Conservation (phyloP, 1,140 invertebrate species). For the Zaprionus camerounensis region DNA sequence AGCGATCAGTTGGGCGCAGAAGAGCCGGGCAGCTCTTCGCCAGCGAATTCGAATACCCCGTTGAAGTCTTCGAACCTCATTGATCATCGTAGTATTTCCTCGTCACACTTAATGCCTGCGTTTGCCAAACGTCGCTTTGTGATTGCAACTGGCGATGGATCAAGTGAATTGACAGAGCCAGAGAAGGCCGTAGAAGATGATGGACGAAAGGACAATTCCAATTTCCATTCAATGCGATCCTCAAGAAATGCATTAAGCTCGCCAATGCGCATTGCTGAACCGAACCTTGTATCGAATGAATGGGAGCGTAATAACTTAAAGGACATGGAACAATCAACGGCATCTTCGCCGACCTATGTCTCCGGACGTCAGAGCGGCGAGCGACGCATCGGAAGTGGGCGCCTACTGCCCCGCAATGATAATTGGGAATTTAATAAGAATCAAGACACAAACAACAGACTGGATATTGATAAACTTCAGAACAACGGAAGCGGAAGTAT, state of each 20-base stretch:
- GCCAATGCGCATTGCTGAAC: not conserved
- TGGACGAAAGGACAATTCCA: slow-evolving; percentile 5
- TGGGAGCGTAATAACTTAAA: slow-evolving; percentile 34
- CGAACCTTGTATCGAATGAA: not conserved
- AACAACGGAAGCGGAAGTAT: slow-evolving; percentile 21
- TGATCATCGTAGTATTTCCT: slow-evolving; percentile 82
- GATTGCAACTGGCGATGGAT: slow-evolving; percentile 19
- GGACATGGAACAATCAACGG: slow-evolving; percentile 35
- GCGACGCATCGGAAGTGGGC: slow-evolving; percentile 89
- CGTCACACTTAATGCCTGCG: slow-evolving; percentile 83
- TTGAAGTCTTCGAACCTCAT: slow-evolving; percentile 59
- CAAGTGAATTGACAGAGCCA: slow-evolving; percentile 26
- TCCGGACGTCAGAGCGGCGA: slow-evolving; percentile 15
- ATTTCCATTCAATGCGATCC: slow-evolving; percentile 12
- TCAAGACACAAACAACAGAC: slow-evolving; percentile 41
- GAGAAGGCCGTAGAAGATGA: slow-evolving; percentile 18
- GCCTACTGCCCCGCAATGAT: slow-evolving; percentile 88
- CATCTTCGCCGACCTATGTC: slow-evolving; percentile 51
- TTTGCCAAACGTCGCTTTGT: slow-evolving; percentile 74
- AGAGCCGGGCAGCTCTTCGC: slow-evolving; percentile 18
- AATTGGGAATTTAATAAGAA: slow-evolving; percentile 86
- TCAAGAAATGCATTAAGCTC: slow-evolving; percentile 7
- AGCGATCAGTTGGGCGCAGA: slow-evolving; percentile 48
- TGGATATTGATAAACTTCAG: slow-evolving; percentile 52
- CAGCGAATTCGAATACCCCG: slow-evolving; percentile 8